Conservation (phyloP, 2,888 invertebrate species). For the Macaria notata region DNA sequence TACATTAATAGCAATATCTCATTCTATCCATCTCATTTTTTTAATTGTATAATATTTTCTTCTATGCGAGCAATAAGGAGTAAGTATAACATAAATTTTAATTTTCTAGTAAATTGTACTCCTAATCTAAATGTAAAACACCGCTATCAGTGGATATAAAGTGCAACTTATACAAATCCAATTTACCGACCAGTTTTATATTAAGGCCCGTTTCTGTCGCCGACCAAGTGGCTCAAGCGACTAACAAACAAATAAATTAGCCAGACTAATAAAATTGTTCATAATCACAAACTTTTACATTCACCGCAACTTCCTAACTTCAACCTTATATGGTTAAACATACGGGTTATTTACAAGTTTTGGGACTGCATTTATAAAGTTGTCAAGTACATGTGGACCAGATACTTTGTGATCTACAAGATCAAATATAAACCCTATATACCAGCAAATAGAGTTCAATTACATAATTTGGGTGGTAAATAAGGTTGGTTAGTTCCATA, state of each 20-base stretch:
- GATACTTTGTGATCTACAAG: conserved; percentile 2
- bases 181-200: conserved; percentile 32
- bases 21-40: too few species aligned
- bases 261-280: conserved; percentile 52
- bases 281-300: conserved; percentile 35
- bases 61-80: too few species aligned
- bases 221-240: conserved; percentile 38
- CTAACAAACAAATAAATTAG: conserved; percentile 61
- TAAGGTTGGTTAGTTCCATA: conserved; percentile 40
- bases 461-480: conserved; percentile 8
- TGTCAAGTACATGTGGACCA: conserved; percentile 25
- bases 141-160: not conserved
- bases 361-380: conserved; percentile 9
- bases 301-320: not conserved
- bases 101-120: too few species aligned
- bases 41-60: too few species aligned
- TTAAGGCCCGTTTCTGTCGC: conserved; percentile 30
- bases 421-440: conserved; percentile 21
- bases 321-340: conserved; percentile 9
- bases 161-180: conserved; percentile 20
- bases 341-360: conserved; percentile 4
- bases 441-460: not conserved
- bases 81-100: too few species aligned
- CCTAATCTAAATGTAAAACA: too few species aligned
- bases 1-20: too few species aligned